Evolutionary conservation across 2,888 invertebrate species (phyloP), one percentile per base, ranked within the genome.

Genomic region (Glaucopsyche alexis): DNA sequence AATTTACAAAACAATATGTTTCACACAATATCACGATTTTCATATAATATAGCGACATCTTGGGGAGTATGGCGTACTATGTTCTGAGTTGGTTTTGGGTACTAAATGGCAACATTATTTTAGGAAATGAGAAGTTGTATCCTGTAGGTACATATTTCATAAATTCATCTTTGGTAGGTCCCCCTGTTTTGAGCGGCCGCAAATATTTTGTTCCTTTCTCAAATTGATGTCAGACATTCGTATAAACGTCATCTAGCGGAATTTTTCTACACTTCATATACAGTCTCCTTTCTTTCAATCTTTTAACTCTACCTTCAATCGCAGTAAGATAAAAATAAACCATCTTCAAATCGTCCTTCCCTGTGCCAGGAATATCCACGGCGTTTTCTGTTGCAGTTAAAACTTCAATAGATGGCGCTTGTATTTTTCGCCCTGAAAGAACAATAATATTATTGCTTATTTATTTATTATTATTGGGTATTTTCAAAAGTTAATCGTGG

Each of bases 231-330:
- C 38, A 52, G 11, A 1, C 3, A 13, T 52, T n/a, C 13, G 52
- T 49, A n/a, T 55, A 40, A 71, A 76, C 74, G 82, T 79, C 82
- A 83, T 83, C 83, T 83, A 76, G 74, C 66, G 66, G n/a, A 7
- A 16, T 3, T 19, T 19, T 16, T 6, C 16, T 7, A 19, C 8
- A 47, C 29, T 19, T 13, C 13, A 71, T 73, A 80, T 74, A 42
- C 13, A 14, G 16, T 9, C 29, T 29, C 29, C 45, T 45, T 16
- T 81, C 78, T 76, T 87, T 89, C 13, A 91, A 74, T 74, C 91
- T 82, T 7, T 89, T 82, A 42, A 91, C 78, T 69, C 91, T 84
- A 13, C 91, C 90, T 77, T 92, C 91, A 67, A 92, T 89, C 5
- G 89, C 86, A 0, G 86, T 80, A 0, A 91, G 77, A 78, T 87